A percentile compares a stretch with the other conserved stretches of the same genome.
phyloP scores from a whole-genome alignment of 2,113 vertebrate genomes.

The Oceanodroma tethys region DNA sequence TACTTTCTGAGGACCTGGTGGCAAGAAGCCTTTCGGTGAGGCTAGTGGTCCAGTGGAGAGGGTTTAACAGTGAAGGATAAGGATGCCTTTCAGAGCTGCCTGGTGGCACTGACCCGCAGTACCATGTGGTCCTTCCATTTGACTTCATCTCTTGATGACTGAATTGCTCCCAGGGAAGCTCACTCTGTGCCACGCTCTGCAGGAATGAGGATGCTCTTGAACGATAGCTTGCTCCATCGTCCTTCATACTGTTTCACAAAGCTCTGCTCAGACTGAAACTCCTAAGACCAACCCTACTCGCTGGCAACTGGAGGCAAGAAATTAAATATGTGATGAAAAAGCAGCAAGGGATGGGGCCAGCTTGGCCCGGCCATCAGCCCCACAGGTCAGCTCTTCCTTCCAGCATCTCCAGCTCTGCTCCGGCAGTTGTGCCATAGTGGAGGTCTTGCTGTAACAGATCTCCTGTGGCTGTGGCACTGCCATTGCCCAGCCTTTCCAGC shows the following conservation, averaged over 20 bases:
- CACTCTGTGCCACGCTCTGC: not conserved
- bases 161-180: not conserved
- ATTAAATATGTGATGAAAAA: not conserved
- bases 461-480: not conserved
- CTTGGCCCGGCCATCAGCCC: not conserved
- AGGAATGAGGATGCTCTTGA: accelerated
- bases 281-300: not conserved
- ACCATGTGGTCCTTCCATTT: not conserved
- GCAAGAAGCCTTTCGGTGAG: not conserved
- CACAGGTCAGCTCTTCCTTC: not conserved
- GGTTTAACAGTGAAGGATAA: not conserved
- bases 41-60: not conserved
- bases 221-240: not conserved
- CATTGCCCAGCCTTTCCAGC: not conserved
- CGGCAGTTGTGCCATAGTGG: not conserved
- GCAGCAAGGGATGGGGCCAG: not conserved
- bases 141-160: not conserved
- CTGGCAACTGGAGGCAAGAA: not conserved
- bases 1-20: not conserved
- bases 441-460: not conserved
- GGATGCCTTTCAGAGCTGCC: not conserved
- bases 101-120: not conserved
- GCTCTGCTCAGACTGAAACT: not conserved
- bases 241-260: not conserved
- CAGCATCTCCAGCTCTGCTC: not conserved